Evolutionary conservation across 2,113 vertebrate genomes (phyloP), one percentile per base, ranked within the genome.

Genomic region (Crotalus viridis): DNA sequence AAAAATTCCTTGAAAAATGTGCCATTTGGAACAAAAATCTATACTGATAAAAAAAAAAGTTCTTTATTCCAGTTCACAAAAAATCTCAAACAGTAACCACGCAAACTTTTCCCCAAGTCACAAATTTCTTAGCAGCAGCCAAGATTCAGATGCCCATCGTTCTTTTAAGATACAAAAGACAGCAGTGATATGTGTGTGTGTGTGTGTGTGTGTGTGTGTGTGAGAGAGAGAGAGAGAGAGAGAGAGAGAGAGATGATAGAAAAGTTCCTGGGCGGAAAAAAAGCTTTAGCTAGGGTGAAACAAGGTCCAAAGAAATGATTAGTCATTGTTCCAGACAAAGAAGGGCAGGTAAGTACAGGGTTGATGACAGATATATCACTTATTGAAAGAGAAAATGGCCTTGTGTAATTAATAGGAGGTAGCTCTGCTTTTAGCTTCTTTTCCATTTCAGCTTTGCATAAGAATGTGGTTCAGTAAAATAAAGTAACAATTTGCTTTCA

Each of bases 371-470:
- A 90, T 46, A 85, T 52, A 61, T 59, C 17, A 92, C 26, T 92
- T 92, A 39, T 39, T 81, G 55, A 61, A 81, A 93, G 88, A 85
- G 59, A 90, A 85, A 89, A 59, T 85, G 28, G 69, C 26, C 57
- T 46, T 10, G 19, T 51, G 43, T 43, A 61, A 51, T 28, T 92
- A 89, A 92, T 13, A 19, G 19, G n/a, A 19, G 28, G 15, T 52
- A 55, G 10, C 21, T 61, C n/a, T n/a, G 52, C 54, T 46, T 59
- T 28, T 92, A 61, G 55, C 59, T 90, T 51, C 15, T 57, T 92
- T 90, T 64, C 74, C 74, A 86, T 33, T 13, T 22, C 61, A 74
- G 15, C 22, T 87, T 90, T 64, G 74, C 88, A 43, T 61, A 61
- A 54, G 55, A 39, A 19, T 43, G 89, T n/a, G 28, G 55, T 90